Evolutionary conservation across 2,888 invertebrate species (phyloP).

Genomic region (Pedicia rivosa): DNA sequence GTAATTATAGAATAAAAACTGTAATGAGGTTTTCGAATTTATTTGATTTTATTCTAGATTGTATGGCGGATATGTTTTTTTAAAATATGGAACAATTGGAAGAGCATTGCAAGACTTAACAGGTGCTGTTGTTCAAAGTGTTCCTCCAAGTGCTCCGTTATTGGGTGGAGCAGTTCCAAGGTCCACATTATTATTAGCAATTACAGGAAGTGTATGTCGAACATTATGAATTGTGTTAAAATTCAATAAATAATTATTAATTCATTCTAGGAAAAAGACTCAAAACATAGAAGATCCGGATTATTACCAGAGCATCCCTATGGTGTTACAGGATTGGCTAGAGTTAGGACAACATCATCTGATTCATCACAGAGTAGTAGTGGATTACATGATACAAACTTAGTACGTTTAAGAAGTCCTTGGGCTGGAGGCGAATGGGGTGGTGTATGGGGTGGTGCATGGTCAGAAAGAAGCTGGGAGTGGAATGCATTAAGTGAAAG

Average conservation of each 20-base stretch:
- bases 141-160: constrained; percentile 22
- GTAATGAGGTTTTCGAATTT: neutral
- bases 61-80: constrained; percentile 52
- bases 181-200: constrained; percentile 51
- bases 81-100: constrained; percentile 45
- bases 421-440: constrained; percentile 32
- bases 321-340: constrained; percentile 52
- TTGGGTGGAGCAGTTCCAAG: constrained; percentile 52
- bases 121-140: constrained; percentile 60
- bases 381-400: constrained; percentile 36
- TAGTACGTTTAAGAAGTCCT: constrained; percentile 47
- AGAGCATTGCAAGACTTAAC: constrained; percentile 56
- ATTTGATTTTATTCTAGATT: constrained; percentile 23
- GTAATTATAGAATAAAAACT: constrained; percentile 30
- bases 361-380: constrained; percentile 11
- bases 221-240: too few relatives aligned
- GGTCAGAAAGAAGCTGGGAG: constrained; percentile 52
- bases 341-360: constrained; percentile 35
- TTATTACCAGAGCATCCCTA: constrained; percentile 52
- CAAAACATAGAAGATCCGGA: constrained; percentile 40
- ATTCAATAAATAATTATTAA: neutral
- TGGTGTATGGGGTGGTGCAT: constrained; percentile 54
- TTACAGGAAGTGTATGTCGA: constrained; percentile 43
- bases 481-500: constrained; percentile 48
- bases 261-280: constrained; percentile 13